These are phyloP conservation scores for Echinarachnius parma DNA, from an alignment of 53 echinoderm and acorn worm species.

Conservation along the genomic window DNA sequence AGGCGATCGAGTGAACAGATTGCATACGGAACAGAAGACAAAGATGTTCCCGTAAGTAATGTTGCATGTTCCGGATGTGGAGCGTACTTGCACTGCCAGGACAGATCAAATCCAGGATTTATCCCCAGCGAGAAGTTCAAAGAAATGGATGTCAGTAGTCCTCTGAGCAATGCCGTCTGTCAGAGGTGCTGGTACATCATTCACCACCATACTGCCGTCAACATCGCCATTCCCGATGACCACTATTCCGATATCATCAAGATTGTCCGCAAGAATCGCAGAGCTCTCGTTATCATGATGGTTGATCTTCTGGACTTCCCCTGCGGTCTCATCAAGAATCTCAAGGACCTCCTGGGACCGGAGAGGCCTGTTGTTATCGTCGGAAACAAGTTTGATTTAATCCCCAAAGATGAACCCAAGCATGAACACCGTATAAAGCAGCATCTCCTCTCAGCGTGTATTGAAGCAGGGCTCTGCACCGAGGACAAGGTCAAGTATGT, in stretches of 20 bases:
- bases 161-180: conserved; percentile 62
- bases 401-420: conserved; percentile 73
- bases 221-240: conserved; percentile 63
- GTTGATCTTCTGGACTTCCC: conserved; percentile 94
- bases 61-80: conserved; percentile 88
- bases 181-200: conserved; percentile 81
- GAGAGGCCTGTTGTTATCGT: conserved; percentile 63
- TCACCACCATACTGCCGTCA: conserved; percentile 61
- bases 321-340: conserved; percentile 80
- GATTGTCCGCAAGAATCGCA: conserved; percentile 56
- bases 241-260: conserved; percentile 73
- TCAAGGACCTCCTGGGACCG: conserved; percentile 59
- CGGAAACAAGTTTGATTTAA: conserved; percentile 86
- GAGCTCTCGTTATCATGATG: conserved; percentile 70
- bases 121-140: conserved; percentile 79
- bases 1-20: conserved; percentile 25
- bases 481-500: conserved; percentile 61
- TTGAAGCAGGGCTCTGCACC: conserved; percentile 64
- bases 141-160: conserved; percentile 42
- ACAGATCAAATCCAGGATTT: conserved; percentile 61
- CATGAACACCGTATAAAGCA: conserved; percentile 54
- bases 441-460: conserved; percentile 62
- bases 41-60: conserved; percentile 50
- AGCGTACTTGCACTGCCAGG: conserved; percentile 74
- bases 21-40: conserved; percentile 63